phyloP scores from a whole-genome alignment of 2,888 invertebrate species.

The Anarsia innoxiella region DNA sequence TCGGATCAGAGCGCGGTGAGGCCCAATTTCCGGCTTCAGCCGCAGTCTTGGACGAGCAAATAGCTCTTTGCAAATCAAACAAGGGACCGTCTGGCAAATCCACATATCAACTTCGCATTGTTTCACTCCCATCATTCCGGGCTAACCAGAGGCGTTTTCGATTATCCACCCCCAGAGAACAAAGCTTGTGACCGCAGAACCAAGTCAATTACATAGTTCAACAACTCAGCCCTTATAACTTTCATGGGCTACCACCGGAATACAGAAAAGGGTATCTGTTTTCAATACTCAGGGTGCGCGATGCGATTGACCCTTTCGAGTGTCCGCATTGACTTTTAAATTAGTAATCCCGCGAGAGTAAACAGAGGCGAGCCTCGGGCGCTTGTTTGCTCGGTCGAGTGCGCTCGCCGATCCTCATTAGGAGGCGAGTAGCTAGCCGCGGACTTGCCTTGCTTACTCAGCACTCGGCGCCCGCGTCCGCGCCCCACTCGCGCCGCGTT shows the following conservation, averaged over 20 bases:
- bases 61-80: conserved; percentile 74
- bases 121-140: conserved; percentile 65
- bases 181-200: conserved; percentile 71
- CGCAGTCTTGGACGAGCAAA: conserved; percentile 63
- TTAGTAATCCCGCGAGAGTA: conserved; percentile 72
- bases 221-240: conserved; percentile 75
- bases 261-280: conserved; percentile 75
- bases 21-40: conserved; percentile 64
- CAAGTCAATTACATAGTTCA: conserved; percentile 76
- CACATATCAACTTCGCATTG: conserved; percentile 73
- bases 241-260: conserved; percentile 70
- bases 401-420: conserved; percentile 72
- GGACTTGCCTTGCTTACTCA: conserved; percentile 51
- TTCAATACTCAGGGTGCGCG: conserved; percentile 66
- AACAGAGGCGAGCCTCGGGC: conserved; percentile 60
- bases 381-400: conserved; percentile 67
- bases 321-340: conserved; percentile 76
- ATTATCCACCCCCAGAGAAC: conserved; percentile 70
- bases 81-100: conserved; percentile 65
- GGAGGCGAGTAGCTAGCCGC: conserved; percentile 31
- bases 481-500: background rate
- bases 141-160: conserved; percentile 73
- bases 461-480: conserved; percentile 35
- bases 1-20: conserved; percentile 38
- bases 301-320: conserved; percentile 73